Evolutionary conservation across 2,113 vertebrate genomes (phyloP).

Genomic region (Strigops habroptila): DNA sequence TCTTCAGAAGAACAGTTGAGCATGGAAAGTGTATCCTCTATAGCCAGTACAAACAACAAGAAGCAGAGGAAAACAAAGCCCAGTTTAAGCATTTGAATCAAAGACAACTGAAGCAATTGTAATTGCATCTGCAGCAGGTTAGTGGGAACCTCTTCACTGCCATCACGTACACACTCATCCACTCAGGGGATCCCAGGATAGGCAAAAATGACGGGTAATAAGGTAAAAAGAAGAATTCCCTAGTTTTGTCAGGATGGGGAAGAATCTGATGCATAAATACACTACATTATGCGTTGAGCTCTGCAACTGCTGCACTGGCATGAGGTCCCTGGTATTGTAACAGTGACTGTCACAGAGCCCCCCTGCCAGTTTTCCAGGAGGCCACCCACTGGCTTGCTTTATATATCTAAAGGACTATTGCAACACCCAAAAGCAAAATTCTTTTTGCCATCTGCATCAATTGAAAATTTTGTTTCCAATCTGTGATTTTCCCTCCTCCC

Average conservation of each 20-base stretch:
- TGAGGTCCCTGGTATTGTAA: background rate
- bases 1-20: background rate
- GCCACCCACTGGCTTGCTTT: background rate
- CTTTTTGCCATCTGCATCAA: background rate
- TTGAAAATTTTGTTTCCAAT: background rate
- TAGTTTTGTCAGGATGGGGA: fast-evolving
- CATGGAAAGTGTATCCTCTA: background rate
- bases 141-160: background rate
- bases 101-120: background rate
- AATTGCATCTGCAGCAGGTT: background rate
- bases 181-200: background rate
- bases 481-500: background rate
- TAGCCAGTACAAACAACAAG: background rate
- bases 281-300: background rate
- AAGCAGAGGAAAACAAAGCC: conserved; percentile 4
- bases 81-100: background rate
- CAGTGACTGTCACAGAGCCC: background rate
- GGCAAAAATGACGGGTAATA: background rate
- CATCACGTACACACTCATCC: background rate
- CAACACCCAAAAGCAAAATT: background rate
- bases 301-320: background rate
- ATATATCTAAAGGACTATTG: background rate
- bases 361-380: background rate
- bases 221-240: background rate
- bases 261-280: background rate